phyloP scores from a whole-genome alignment of 2,888 invertebrate genomes.

The Hypercompe scribonia region DNA sequence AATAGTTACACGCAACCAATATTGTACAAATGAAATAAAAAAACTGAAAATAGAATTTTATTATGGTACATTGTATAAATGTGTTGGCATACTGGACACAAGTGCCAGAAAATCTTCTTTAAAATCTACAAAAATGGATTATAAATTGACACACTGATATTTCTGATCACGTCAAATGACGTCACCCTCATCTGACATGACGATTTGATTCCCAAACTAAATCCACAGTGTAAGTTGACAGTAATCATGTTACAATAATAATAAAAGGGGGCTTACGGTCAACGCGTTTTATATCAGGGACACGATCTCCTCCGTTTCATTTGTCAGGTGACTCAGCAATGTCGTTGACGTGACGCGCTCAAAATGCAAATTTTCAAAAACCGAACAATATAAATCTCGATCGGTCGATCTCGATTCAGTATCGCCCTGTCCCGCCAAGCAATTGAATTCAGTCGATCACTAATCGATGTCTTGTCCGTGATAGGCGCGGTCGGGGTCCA shows the following conservation, averaged over 20 bases:
- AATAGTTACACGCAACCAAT: conserved; percentile 73
- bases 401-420: conserved; percentile 81
- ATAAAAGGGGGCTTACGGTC: conserved; percentile 83
- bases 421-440: conserved; percentile 84
- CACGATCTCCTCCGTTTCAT: conserved; percentile 81
- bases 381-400: conserved; percentile 84
- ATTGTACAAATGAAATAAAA: conserved; percentile 62
- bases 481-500: conserved; percentile 85
- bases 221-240: conserved; percentile 76
- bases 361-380: conserved; percentile 86
- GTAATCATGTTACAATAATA: conserved; percentile 83
- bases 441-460: conserved; percentile 87
- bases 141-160: conserved; percentile 61
- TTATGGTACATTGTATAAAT: conserved; percentile 14
- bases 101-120: background rate
- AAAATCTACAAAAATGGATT: conserved; percentile 52
- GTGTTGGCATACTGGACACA: background rate
- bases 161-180: conserved; percentile 56
- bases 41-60: conserved; percentile 55
- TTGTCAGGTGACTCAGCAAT: conserved; percentile 86
- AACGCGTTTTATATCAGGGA: conserved; percentile 82
- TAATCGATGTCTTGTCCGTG: conserved; percentile 87
- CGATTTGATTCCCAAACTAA: conserved; percentile 64
- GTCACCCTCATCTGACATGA: conserved; percentile 51
- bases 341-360: conserved; percentile 84